A percentile compares a stretch with the other conserved stretches of the same genome.
phyloP scores from a whole-genome alignment of 1,140 invertebrate genomes.

The Drosophila kohkoa region DNA sequence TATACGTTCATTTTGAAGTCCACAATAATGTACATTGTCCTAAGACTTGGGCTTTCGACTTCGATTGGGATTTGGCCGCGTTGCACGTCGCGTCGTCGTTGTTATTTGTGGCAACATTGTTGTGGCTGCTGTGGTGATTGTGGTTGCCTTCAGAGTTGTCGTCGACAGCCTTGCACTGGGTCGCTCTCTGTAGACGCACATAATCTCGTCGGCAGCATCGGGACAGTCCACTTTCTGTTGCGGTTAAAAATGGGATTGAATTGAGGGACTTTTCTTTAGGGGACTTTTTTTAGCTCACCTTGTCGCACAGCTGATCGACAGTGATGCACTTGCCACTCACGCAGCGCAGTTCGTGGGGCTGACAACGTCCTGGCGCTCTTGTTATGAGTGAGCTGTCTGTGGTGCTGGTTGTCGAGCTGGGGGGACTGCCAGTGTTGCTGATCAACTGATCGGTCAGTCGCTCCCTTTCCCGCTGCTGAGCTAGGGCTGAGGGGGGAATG shows the following conservation, averaged over 20 bases:
- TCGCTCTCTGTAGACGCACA: slow-evolving; percentile 85
- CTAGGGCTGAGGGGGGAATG: slow-evolving; percentile 63
- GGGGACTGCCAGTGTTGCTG: slow-evolving; percentile 20
- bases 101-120: slow-evolving; percentile 30
- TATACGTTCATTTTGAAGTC: slow-evolving; percentile 23
- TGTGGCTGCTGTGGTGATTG: slow-evolving; percentile 26
- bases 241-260: neutral
- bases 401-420: slow-evolving; percentile 24
- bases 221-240: slow-evolving; percentile 86
- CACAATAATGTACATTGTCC: slow-evolving; percentile 39
- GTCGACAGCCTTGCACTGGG: slow-evolving; percentile 33
- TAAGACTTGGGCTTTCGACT: slow-evolving; percentile 74
- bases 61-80: slow-evolving; percentile 67
- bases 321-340: slow-evolving; percentile 88
- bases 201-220: slow-evolving; percentile 88
- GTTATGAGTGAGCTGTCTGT: slow-evolving; percentile 17
- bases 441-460: slow-evolving; percentile 17
- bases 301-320: slow-evolving; percentile 87
- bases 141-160: slow-evolving; percentile 25
- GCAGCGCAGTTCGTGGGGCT: slow-evolving; percentile 87
- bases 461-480: slow-evolving; percentile 57
- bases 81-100: slow-evolving; percentile 56
- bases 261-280: neutral
- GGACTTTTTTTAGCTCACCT: slow-evolving; percentile 62
- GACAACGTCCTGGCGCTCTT: slow-evolving; percentile 79